Conservation (phyloP, 2,113 vertebrate genomes). For the Odontesthes bonariensis region DNA sequence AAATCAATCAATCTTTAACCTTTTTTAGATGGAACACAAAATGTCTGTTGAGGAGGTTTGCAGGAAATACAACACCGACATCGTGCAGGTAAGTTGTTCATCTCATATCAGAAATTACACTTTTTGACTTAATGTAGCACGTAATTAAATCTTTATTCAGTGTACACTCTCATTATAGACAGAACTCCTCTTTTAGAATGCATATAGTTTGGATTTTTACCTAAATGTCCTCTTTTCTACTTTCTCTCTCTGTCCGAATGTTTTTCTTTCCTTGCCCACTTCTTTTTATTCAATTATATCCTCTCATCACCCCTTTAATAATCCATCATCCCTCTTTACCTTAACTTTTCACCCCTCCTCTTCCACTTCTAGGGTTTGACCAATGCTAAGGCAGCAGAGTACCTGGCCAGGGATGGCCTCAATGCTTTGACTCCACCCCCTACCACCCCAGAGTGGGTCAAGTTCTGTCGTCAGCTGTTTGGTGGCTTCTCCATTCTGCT, state of each 20-base stretch:
- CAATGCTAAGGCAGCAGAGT: slow-evolving; percentile 91
- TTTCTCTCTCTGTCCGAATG: background rate
- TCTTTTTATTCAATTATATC: background rate
- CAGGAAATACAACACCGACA: slow-evolving; percentile 90
- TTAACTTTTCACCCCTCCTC: background rate
- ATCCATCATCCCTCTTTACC: background rate
- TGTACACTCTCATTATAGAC: no score
- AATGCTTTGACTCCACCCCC: slow-evolving; percentile 92
- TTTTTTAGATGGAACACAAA: slow-evolving; percentile 91
- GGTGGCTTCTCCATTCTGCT: slow-evolving; percentile 94
- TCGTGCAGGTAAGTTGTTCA: slow-evolving; percentile 85
- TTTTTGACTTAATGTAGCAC: background rate
- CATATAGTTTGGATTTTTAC: no score
- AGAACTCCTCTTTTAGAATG: no score
- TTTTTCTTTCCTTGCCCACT: background rate
- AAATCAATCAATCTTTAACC: background rate
- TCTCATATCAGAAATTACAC: accelerated
- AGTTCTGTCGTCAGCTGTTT: slow-evolving; percentile 94
- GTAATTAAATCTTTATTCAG: no score
- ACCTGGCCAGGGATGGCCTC: slow-evolving; percentile 88
- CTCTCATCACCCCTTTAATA: background rate
- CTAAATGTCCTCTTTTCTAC: background rate
- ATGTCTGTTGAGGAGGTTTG: slow-evolving; percentile 95
- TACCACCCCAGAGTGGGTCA: slow-evolving; percentile 94
- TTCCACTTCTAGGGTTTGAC: slow-evolving; percentile 86